Percentiles rank a stretch among this genome's conserved stretches.
phyloP scores from a whole-genome alignment of 1,140 invertebrate species.

The Papilio helenus region DNA sequence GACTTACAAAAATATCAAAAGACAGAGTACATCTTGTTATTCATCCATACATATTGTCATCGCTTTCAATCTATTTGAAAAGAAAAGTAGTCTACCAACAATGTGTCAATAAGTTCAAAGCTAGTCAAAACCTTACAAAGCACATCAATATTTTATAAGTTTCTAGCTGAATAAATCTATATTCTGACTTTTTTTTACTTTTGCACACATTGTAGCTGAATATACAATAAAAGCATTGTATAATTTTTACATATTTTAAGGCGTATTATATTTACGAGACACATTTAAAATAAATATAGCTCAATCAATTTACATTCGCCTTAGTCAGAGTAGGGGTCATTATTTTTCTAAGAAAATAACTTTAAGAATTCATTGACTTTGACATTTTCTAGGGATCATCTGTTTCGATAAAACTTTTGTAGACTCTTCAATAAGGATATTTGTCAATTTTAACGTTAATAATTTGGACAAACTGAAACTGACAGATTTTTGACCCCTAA shows the following conservation, averaged over 20 bases:
- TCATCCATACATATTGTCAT: no score
- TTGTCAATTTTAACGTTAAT: not conserved
- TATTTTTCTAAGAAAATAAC: no score
- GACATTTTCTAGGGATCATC: no score
- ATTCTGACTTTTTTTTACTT: not conserved
- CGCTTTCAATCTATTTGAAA: no score
- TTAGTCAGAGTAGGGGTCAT: not conserved
- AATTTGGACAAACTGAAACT: not conserved
- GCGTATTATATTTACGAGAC: not conserved
- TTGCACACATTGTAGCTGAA: not conserved
- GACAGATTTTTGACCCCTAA: not conserved
- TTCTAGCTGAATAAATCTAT: not conserved
- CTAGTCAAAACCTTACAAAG: not conserved
- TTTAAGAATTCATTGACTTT: no score
- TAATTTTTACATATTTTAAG: not conserved
- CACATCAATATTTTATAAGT: not conserved
- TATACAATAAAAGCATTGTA: slow-evolving; percentile 10
- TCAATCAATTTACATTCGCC: not conserved
- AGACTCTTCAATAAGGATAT: no score
- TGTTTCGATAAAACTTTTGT: no score
- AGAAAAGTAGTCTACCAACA: no score
- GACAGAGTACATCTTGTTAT: no score
- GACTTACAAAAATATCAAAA: no score
- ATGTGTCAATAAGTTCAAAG: no score
- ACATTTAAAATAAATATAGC: not conserved